Evolutionary conservation across 2,888 invertebrate genomes (phyloP), one percentile per base, ranked within the genome.

Genomic region (Tortricodes alternella): DNA sequence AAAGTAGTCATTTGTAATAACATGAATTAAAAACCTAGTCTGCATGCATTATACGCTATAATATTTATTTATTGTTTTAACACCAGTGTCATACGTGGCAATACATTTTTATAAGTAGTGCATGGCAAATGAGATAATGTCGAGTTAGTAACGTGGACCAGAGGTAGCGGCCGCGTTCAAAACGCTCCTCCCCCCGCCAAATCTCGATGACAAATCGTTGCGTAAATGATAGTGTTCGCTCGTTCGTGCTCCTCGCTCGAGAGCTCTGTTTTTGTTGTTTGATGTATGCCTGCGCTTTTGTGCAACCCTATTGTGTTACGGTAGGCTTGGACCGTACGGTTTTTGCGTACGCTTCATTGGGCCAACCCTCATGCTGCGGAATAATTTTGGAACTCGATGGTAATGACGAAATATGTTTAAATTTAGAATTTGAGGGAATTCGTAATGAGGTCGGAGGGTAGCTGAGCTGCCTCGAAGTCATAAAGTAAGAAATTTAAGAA

Each of bases 121-220:
- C n/a, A n/a, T n/a, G n/a, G n/a, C n/a, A n/a, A n/a, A n/a, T n/a
- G n/a, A n/a, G n/a, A n/a, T n/a, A n/a, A n/a, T n/a, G n/a, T n/a
- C n/a, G n/a, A 29, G 5, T 23, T 39, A 39, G 5, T 11, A 19
- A 18, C 7, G 13, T 19, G 3, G 60, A 67, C 57, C 61, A 62
- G 46, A 74, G 60, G 83, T 85, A 78, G 61, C 60, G 60, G 44
- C 59, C 48, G 53, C 65, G 60, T 64, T 70, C 66, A 73, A 78
- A 78, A 73, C 64, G 72, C 75, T 64, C 69, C 69, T 62, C 71
- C 69, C 64, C 73, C 74, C 70, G 64, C 67, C 71, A 73, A 82
- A 85, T 85, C 85, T 81, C 83, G 85, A 87, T 89, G 88, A 89
- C 89, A 89, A 89, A 89, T 89, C 82, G 87, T 82, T 82, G 82